Base-by-base conservation (phyloP, 1,140 invertebrate genomes). In the Sinella curviseta region DNA sequence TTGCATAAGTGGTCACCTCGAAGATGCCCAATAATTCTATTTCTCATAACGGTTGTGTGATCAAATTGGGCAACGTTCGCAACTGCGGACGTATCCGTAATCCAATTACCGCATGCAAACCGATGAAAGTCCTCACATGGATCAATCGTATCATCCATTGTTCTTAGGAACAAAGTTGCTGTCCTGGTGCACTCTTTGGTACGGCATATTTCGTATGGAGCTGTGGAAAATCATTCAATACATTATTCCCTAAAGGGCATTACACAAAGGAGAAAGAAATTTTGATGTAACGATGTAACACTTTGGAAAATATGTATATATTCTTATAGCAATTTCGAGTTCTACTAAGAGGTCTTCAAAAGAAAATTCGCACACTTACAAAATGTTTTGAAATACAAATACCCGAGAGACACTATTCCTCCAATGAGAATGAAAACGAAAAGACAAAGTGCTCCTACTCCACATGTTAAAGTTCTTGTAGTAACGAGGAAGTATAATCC, bases 91-190 rank as follows among this genome's bases (percentile, higher is more conserved):
- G 81, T 87, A 55, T 88, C 83, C 67, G 84, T 85, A 39, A 87
- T 85, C 88, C 88, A 89, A 74, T 86, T 86, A 14, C 90, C 89
- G 83, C 90, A 90, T 1, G 90, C 88, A 78, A 88, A 90, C 60
- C 88, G 82, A 83, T 87, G 89, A 84, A 91, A 91, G 85, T 90
- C 87, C 2, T 87, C 86, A 84, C 90, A 90, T 0, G 90, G 90
- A 76, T 90, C 86, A 0, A 88, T 85, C 16, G 85, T 85, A 17
- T 81, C 82, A 81, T 89, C 89, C 86, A 89, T 87, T 34, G 80
- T 78, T 35, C 60, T 77, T 14, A 81, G 8, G 33, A 83, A 83
- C 0, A 83, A 30, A 0, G 79, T 83, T 16, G 83, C 81, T 8
- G 83, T 80, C 20, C 79, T 8, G 3, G 76, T 77, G 31, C 82